These are phyloP conservation scores for Chalcis sispes DNA, from an alignment of 2,888 invertebrate species.

Conservation along the genomic window DNA sequence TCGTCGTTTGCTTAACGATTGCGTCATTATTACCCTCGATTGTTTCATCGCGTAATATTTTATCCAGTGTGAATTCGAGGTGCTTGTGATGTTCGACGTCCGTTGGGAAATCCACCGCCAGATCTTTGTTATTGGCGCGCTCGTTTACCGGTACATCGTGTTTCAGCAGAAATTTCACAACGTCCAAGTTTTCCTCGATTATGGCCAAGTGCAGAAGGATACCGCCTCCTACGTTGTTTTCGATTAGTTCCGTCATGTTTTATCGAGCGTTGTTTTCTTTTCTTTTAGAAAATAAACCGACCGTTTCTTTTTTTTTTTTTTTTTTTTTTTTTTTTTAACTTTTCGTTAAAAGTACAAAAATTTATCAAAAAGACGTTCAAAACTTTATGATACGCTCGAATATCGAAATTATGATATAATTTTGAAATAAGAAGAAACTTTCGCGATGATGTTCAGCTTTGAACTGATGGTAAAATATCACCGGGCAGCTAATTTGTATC, in stretches of 20 bases:
- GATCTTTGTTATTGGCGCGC: slow-evolving; percentile 3
- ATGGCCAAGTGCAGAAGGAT: slow-evolving; percentile 42
- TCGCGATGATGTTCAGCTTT: no score
- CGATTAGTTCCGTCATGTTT: slow-evolving; percentile 29
- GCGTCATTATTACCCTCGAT: background rate
- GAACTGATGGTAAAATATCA: no score
- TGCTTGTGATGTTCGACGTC: slow-evolving; percentile 27
- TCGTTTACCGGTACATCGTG: slow-evolving; percentile 38
- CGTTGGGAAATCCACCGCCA: slow-evolving; percentile 33
- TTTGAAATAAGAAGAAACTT: no score
- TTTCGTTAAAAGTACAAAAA: background rate
- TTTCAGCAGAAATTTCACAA: slow-evolving; percentile 40
- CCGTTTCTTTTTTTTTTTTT: background rate
- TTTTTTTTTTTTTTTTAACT: no score
- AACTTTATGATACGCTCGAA: no score
- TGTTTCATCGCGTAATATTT: background rate
- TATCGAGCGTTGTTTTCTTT: background rate
- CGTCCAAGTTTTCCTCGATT: slow-evolving; percentile 40
- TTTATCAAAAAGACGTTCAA: background rate
- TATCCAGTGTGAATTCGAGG: slow-evolving; percentile 9
- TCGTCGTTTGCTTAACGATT: background rate
- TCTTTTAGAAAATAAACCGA: background rate
- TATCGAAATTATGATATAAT: no score
- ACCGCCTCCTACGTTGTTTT: background rate
- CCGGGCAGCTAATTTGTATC: no score